Base-by-base conservation (phyloP, 2,113 vertebrate genomes). In the Hypomesus transpacificus region DNA sequence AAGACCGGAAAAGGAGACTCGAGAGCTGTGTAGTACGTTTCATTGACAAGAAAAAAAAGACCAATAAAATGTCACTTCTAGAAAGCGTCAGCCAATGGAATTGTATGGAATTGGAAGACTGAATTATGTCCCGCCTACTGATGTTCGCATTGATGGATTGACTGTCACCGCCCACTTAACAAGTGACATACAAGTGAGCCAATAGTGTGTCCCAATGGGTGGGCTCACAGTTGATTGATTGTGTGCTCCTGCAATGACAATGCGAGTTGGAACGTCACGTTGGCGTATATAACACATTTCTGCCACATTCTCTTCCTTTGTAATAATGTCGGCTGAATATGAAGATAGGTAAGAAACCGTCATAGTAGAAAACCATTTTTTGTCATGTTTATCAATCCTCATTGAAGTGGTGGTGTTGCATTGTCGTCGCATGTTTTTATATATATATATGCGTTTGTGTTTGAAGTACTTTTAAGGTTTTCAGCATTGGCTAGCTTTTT, bases 321-420 rank as follows among this genome's bases (percentile, higher is more conserved):
- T 85, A 82, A 92, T 87, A 89, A 93, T 93, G 92, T 92, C 92
- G 88, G 90, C 92, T 75, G 86, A 91, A 83, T 88, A 89, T 88
- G 92, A 91, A 66, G 88, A 91, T 78, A 91, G 92, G 92, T 92
- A 81, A 89, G 91, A 4, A 64, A n/a, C 17, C 16, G 46, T 0
- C 0, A 14, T 1, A 1, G 1, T 22, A 18, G 2, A 2, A 3
- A 26, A 59, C 20, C 7, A 1, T 14, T 1, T 18, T 31, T 39
- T 22, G 5, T 14, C 3, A 3, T 2, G n/a, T 50, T 65, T 0
- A 63, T 39, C 2, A 2, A 22, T 21, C 3, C 18, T 65, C 0
- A 22, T 1, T 22, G 14, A 21, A 39, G 28, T 26, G 17, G 8
- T 16, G 21, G n/a, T 51, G 11, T 53, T n/a, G 2, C 39, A 46